Conservation (phyloP, 2,888 invertebrate genomes). For the Nephrotoma guestfalica region DNA sequence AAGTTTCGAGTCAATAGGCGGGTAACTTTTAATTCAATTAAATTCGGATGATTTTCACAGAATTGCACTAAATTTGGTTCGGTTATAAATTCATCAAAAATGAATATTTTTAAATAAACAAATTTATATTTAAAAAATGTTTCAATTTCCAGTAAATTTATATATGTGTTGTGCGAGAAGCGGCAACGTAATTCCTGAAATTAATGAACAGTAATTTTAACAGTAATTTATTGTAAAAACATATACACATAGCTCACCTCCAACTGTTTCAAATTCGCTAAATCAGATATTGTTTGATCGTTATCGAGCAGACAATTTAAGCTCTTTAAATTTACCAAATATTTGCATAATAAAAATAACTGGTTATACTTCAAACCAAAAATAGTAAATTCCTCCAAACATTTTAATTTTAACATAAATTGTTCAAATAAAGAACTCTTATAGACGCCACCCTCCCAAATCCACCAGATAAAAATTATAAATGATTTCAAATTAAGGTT, state of each 20-base stretch:
- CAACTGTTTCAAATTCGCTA: neutral
- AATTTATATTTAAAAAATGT: neutral
- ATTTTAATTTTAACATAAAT: neutral
- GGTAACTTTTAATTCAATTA: neutral
- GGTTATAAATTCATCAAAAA: neutral
- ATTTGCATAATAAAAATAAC: neutral
- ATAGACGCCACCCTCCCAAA: neutral
- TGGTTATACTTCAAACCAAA: neutral
- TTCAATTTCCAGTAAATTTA: neutral
- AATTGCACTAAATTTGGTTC: neutral
- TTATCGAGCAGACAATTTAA: neutral
- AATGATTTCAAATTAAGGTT: neutral
- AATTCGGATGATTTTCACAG: neutral
- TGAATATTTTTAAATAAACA: neutral
- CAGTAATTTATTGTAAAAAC: neutral
- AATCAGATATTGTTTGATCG: neutral
- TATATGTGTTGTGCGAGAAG: neutral
- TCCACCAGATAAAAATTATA: neutral
- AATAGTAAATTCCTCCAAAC: neutral
- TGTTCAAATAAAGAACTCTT: neutral
- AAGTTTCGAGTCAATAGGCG: neutral
- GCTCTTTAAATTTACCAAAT: neutral
- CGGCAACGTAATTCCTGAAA: neutral
- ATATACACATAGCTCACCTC: neutral
- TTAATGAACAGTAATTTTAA: neutral